Conservation (phyloP, 1,140 invertebrate species). For the Brachionus sp. region DNA sequence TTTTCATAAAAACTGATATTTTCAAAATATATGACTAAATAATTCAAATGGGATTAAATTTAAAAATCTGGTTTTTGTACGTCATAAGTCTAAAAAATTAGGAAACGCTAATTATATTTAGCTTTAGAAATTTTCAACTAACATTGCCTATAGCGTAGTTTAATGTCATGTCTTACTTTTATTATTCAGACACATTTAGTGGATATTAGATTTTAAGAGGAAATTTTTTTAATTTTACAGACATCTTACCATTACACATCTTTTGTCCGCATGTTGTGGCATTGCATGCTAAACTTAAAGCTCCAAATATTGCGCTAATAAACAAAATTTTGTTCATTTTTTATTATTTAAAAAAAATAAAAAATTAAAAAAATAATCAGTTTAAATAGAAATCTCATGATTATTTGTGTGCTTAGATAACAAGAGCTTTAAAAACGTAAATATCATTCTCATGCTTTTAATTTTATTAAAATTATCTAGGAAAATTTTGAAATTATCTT, state of each 20-base stretch:
- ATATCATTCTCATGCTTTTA: constrained; percentile 18
- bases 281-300: background rate
- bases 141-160: background rate
- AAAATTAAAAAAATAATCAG: background rate
- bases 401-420: background rate
- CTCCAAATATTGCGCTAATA: background rate
- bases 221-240: background rate
- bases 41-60: background rate
- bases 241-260: background rate
- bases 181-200: background rate
- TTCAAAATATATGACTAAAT: background rate
- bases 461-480: background rate
- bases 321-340: background rate
- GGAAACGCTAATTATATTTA: background rate
- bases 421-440: constrained; percentile 13
- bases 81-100: background rate
- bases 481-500: background rate
- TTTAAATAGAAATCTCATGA: constrained; percentile 1
- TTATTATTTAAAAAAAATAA: background rate
- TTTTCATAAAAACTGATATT: background rate
- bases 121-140: background rate
- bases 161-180: background rate
- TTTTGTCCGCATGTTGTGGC: background rate
- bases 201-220: no score
- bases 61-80: background rate